phyloP scores from a whole-genome alignment of 2,797 vertebrate species.

The Hirundo rustica region DNA sequence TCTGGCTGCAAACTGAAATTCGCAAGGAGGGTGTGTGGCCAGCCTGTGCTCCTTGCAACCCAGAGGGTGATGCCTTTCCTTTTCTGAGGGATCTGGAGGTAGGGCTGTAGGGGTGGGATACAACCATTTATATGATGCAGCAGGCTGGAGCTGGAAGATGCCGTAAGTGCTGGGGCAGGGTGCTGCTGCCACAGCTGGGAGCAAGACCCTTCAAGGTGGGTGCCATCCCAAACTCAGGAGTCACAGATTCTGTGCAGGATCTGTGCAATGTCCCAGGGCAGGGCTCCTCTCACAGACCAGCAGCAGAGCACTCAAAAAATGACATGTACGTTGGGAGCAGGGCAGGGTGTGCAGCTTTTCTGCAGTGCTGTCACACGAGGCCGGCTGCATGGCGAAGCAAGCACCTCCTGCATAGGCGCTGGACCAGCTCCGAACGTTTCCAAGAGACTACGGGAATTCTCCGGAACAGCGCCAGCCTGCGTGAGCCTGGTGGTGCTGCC shows the following conservation, averaged over 20 bases:
- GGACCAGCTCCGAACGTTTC: not conserved
- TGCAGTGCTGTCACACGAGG: not conserved
- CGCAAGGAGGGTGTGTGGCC: not conserved
- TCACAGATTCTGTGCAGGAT: not conserved
- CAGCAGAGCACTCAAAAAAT: not conserved
- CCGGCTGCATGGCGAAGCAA: not conserved
- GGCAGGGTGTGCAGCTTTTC: not conserved
- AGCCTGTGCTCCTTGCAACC: not conserved
- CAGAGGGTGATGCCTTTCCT: not conserved
- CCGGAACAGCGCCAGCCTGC: not conserved
- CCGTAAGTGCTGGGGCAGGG: fast-evolving
- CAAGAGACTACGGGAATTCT: not conserved
- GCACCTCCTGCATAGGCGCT: not conserved
- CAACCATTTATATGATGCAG: fast-evolving
- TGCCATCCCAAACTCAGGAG: not conserved
- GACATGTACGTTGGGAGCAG: fast-evolving
- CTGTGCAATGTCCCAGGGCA: fast-evolving
- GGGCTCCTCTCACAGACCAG: not conserved
- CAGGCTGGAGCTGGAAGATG: not conserved
- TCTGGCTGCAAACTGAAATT: not conserved
- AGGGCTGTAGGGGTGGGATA: not conserved
- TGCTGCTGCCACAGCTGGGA: not conserved
- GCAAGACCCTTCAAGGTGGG: fast-evolving
- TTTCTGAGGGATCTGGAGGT: not conserved
- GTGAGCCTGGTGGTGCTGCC: fast-evolving